Base-by-base conservation (phyloP, 2,797 vertebrate species). In the Tolypeutes matacus region DNA sequence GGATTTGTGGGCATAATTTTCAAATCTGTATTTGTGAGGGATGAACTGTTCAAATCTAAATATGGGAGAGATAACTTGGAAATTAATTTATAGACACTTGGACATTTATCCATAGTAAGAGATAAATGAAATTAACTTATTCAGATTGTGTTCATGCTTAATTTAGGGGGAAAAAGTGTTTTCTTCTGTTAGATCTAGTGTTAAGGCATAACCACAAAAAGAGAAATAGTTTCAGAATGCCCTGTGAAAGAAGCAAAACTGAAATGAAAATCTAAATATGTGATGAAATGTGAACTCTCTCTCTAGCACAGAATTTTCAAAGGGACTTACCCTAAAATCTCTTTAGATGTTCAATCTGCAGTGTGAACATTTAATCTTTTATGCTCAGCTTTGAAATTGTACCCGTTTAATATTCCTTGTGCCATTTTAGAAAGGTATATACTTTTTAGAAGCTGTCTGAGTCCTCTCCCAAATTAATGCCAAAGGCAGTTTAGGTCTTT, bases 21-120 rank as follows among this genome's bases (percentile, higher is more conserved):
- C n/a, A 96, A 97, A 96, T 75, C 21, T 86, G 17, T 86, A 73
- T 97, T 96, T 96, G 89, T 93, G 34, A 97, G 18, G 23, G 31
- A 93, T 93, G 67, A 97, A 89, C n/a, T 95, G 65, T 82, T 98
- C 51, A 90, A 92, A 92, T 94, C 34, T 97, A 76, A 97, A 95
- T 90, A 91, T 39, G 46, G 5, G 51, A 93, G 10, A 94, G 77
- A 89, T 18, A 96, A 96, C 56, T 92, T 95, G 83, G 67, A 84
- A 97, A 89, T 82, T 49, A 96, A 65, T 96, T 85, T 92, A 60
- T 72, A 97, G 97, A 95, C 3, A 75, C 85, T 92, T 96, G 12
- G 69, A 86, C 49, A 97, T 18, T 69, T 76, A 90, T 97, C 87
- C 34, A 77, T 83, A 85, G 91, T 36, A 92, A 67, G 65, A 96